Percentiles rank a stretch among this genome's conserved stretches.
phyloP scores from a whole-genome alignment of 2,797 vertebrate species.

The Sebastolobus alascanus region DNA sequence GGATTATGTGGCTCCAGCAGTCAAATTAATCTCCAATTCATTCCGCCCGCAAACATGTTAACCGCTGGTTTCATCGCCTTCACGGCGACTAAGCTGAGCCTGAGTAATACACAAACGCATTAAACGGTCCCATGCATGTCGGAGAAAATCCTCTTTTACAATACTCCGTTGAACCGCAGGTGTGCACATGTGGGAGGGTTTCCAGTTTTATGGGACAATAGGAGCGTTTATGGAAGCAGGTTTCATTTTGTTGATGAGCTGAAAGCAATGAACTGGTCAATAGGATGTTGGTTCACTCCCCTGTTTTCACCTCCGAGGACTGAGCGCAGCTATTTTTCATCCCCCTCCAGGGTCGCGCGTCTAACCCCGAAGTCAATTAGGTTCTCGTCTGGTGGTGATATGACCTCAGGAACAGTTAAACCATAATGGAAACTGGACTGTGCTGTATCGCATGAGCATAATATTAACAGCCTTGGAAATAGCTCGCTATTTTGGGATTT shows the following conservation, averaged over 20 bases:
- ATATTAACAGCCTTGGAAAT: not conserved
- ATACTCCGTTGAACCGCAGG: slow-evolving; percentile 30
- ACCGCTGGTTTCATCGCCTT: slow-evolving; percentile 49
- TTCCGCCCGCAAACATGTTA: slow-evolving; percentile 63
- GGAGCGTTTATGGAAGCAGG: slow-evolving; percentile 68
- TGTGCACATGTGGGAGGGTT: slow-evolving; percentile 39
- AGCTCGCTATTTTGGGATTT: not conserved
- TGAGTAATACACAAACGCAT: slow-evolving; percentile 39
- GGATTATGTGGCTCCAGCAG: slow-evolving; percentile 51
- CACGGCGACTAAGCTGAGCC: slow-evolving; percentile 32
- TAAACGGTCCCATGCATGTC: slow-evolving; percentile 32
- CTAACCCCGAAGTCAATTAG: slow-evolving; percentile 68
- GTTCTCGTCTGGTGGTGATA: slow-evolving; percentile 41
- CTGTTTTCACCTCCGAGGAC: slow-evolving; percentile 44
- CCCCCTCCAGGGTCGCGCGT: slow-evolving; percentile 62
- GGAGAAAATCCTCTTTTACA: slow-evolving; percentile 63
- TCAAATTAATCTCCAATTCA: slow-evolving; percentile 67
- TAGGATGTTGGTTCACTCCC: slow-evolving; percentile 61
- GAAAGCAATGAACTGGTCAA: slow-evolving; percentile 71
- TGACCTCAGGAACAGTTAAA: slow-evolving; percentile 37
- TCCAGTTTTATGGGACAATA: slow-evolving; percentile 68
- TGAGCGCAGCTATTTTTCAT: slow-evolving; percentile 67
- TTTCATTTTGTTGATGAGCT: slow-evolving; percentile 79
- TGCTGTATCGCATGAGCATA: not conserved
- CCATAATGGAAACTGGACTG: slow-evolving; percentile 31